Conservation (phyloP, 2,888 invertebrate species). For the Amaurobius ferox region DNA sequence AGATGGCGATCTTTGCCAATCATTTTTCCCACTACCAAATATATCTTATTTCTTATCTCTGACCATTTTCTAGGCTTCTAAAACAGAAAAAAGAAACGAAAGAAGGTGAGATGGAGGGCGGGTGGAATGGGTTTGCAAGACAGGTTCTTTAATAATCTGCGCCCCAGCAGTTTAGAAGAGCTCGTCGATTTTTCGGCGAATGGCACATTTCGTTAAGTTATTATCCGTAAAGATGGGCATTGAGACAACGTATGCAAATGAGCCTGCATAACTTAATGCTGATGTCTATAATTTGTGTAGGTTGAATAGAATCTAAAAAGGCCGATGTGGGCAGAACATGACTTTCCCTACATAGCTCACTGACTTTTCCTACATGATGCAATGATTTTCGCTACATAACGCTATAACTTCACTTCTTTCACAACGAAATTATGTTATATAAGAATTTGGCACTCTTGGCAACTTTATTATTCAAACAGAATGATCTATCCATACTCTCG, state of each 20-base stretch:
- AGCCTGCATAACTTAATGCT: slow-evolving; percentile 39
- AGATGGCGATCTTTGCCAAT: slow-evolving; percentile 59
- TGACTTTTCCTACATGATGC: too few relatives aligned
- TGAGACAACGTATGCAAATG: slow-evolving; percentile 45
- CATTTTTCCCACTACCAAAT: slow-evolving; percentile 52
- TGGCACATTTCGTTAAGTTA: slow-evolving; percentile 36
- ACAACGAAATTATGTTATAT: too few relatives aligned
- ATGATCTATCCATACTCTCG: too few relatives aligned
- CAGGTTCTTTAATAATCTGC: slow-evolving; percentile 46
- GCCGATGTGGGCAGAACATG: background rate
- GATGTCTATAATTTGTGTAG: slow-evolving; percentile 37
- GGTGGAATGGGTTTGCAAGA: slow-evolving; percentile 3
- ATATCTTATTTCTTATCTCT: slow-evolving; percentile 65
- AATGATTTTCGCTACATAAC: too few relatives aligned
- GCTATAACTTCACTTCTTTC: too few relatives aligned
- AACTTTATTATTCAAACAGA: too few relatives aligned
- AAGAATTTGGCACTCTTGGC: too few relatives aligned
- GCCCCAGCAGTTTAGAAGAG: background rate
- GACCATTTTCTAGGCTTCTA: slow-evolving; percentile 45
- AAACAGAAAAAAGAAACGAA: background rate
- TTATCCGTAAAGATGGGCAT: slow-evolving; percentile 33
- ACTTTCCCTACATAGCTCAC: too few relatives aligned
- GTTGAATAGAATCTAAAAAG: slow-evolving; percentile 31
- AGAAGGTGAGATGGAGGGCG: too few relatives aligned
- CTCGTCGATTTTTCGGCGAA: slow-evolving; percentile 28